phyloP scores from a whole-genome alignment of 1,140 invertebrate genomes.

The Zaprionus tsacasi region DNA sequence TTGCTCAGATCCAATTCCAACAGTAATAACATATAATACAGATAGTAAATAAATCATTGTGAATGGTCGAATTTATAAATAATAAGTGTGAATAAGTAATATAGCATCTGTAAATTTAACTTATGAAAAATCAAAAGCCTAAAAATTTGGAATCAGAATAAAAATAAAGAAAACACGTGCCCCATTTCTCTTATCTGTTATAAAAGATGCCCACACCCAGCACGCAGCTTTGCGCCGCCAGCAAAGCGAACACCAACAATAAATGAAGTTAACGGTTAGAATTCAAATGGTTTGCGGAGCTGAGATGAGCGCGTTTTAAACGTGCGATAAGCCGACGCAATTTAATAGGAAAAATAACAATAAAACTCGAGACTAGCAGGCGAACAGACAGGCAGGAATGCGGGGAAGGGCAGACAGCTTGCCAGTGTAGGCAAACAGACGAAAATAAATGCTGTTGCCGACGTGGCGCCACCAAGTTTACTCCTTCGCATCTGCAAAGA shows the following conservation, averaged over 20 bases:
- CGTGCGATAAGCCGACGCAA: conserved; percentile 81
- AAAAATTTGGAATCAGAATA: not conserved
- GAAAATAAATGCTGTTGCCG: conserved; percentile 66
- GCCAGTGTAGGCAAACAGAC: conserved; percentile 63
- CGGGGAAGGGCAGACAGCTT: not conserved
- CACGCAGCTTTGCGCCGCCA: conserved; percentile 41
- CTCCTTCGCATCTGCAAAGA: conserved; percentile 46
- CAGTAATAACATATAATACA: no score
- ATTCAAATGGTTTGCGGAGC: conserved; percentile 58
- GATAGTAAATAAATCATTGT: no score
- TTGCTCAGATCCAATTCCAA: no score
- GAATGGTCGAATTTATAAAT: no score
- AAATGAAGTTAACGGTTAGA: conserved; percentile 83
- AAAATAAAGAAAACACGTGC: conserved; percentile 36
- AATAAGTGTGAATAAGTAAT: no score
- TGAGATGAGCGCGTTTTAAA: conserved; percentile 55
- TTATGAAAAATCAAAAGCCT: conserved; percentile 45
- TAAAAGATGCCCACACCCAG: conserved; percentile 68
- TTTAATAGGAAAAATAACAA: conserved; percentile 83
- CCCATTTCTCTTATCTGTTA: conserved; percentile 71
- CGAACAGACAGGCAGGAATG: conserved; percentile 34
- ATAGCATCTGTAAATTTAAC: no score
- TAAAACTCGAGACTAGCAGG: conserved; percentile 71
- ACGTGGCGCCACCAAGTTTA: not conserved
- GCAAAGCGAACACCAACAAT: conserved; percentile 59